Base-by-base conservation (phyloP, 1,140 invertebrate species). In the Cecropterus lyciades region DNA sequence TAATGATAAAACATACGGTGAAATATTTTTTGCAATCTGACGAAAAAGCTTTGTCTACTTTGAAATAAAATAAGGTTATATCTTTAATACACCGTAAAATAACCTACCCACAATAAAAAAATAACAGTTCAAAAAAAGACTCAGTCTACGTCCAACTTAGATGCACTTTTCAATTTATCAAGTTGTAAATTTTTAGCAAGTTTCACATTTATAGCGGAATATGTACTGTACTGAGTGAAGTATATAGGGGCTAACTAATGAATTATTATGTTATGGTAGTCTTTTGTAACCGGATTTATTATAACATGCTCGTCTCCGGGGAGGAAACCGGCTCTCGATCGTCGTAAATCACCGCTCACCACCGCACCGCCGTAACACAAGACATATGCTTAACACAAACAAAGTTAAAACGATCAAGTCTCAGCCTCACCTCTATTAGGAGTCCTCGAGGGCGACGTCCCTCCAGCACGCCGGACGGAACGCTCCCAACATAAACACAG, bases 401-500 rank as follows among this genome's bases (percentile, higher is more conserved):
- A 55, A 53, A 63, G 27, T 69, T 75, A 72, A 83, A 81, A 79
- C 79, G 79, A 76, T 77, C 72, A 67, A 71, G 69, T 74, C 60
- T 77, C 77, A 75, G 73, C 70, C 82, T 88, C 73, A 91, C 86
- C 80, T 87, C 82, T 86, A 85, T 79, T 78, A 82, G 64, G 74
- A 84, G 72, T 86, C 80, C 69, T 88, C 70, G 89, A 79, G 89
- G 87, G 87, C 85, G 89, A 91, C 85, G 89, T 91, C 85, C 89
- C 84, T 84, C 75, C 77, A 83, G 77, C 80, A 84, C 78, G 78
- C 77, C 84, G 85, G 77, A 86, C 80, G 79, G 69, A 83, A 75
- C 83, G 85, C 70, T 87, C 76, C 73, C 77, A 88, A 91, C 86
- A 89, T 89, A 91, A 91, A 91, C 89, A 91, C 87, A 84, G 76